Conservation (phyloP, 2,113 vertebrate genomes). For the Pitta sordida region DNA sequence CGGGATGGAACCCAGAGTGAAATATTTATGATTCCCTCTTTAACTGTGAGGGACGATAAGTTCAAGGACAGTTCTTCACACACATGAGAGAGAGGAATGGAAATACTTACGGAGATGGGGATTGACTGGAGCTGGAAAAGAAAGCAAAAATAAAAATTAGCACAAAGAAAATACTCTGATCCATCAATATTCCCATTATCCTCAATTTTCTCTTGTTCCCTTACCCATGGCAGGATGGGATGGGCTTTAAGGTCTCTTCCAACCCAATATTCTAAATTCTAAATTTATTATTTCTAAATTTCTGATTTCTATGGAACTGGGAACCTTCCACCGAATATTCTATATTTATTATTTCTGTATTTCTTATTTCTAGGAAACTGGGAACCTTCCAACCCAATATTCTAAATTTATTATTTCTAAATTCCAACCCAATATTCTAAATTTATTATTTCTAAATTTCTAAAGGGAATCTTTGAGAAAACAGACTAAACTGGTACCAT, state of each 20-base stretch:
- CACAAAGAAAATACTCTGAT: neutral
- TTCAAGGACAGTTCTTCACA: neutral
- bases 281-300: too few species aligned
- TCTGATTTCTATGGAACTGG: too few species aligned
- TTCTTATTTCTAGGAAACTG: too few species aligned
- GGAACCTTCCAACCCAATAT: neutral
- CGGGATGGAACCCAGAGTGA: rapidly evolving
- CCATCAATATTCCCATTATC: neutral
- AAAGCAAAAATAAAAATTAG: conserved; percentile 34
- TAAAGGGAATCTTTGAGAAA: too few species aligned
- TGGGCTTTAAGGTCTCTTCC: neutral
- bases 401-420: too few species aligned
- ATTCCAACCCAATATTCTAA: too few species aligned
- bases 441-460: too few species aligned
- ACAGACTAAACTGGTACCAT: too few species aligned
- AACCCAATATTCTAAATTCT: too few species aligned
- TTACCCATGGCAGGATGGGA: too few species aligned
- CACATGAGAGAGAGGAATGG: neutral
- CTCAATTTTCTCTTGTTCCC: neutral
- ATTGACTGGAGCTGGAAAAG: conserved; percentile 76
- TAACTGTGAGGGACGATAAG: rapidly evolving
- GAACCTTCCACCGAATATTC: too few species aligned
- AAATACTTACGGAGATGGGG: conserved; percentile 78
- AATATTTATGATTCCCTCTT: neutral
- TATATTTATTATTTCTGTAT: too few species aligned